These are phyloP conservation scores for Lepeophtheirus nordmannii DNA, from an alignment of 2,888 invertebrate genomes.

Conservation along the genomic window DNA sequence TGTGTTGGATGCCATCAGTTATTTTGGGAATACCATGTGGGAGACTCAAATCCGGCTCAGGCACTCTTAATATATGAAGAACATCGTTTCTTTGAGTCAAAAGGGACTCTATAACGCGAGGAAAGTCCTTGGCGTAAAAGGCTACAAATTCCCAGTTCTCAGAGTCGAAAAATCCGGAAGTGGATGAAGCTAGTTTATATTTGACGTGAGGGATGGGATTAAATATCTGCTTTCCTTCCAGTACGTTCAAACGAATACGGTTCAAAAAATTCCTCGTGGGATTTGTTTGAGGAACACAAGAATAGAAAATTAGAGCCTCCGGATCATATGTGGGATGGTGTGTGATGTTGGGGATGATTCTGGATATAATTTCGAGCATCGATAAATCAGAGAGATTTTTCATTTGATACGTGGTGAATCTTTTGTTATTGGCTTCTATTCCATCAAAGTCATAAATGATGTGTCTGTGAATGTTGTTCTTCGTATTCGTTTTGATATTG, in stretches of 20 bases:
- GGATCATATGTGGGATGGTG: background rate
- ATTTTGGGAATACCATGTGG: background rate
- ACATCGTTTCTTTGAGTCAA: background rate
- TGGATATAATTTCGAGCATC: background rate
- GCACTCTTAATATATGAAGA: background rate
- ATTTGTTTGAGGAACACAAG: background rate
- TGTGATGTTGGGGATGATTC: background rate
- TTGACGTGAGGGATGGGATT: background rate
- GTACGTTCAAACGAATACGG: constrained; percentile 1
- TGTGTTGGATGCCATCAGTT: background rate
- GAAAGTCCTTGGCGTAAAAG: background rate
- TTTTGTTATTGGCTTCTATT: background rate
- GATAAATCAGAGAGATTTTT: background rate
- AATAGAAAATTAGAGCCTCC: background rate
- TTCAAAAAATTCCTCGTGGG: constrained; percentile 3
- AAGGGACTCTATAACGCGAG: background rate
- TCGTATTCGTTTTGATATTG: background rate
- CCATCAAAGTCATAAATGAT: background rate
- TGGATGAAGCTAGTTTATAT: background rate
- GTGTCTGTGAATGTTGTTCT: background rate
- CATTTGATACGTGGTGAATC: background rate
- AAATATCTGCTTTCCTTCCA: background rate
- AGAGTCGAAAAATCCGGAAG: background rate
- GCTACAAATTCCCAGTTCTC: background rate
- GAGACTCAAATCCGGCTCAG: background rate